Base-by-base conservation (phyloP, 2,888 invertebrate genomes). In the Caenorhabditis sinica region DNA sequence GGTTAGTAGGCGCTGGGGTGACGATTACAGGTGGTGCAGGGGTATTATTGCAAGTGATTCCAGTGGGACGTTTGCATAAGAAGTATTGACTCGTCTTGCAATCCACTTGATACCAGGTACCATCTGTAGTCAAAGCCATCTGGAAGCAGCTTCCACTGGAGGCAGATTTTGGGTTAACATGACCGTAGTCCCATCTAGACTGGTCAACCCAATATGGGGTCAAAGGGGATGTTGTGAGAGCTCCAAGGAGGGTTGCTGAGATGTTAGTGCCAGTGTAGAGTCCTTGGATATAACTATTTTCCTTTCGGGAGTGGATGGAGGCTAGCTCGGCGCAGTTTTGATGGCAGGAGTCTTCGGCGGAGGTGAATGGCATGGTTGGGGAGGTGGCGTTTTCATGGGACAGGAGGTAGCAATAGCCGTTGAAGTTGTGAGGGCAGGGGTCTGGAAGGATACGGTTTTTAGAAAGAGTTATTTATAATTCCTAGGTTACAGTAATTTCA, bases 251-350 rank as follows among this genome's bases (percentile, higher is more conserved):
- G 25, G 71, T 43, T 28, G 36, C 28, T 2, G 58, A 49, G 20
- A 74, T 36, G 20, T 66, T 61, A 13, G 28, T n/a, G 6, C 9
- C n/a, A 23, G 36, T 20, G 68, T 76, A 82, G 30, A 82, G 69
- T 6, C 40, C n/a, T 43, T 61, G 60, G 23, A 82, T 45, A 58
- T 53, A 82, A 33, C 36, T 28, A 43, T 53, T 63, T 43, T 82
- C 82, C n/a, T n/a, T 53, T 8, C n/a, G 25, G 0, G 82, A 82
- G 56, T 82, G 82, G n/a, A 82, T 82, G n/a, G 82, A 82, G 51
- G 76, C 82, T 0, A 76, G 76, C 28, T 76, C 61, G 0, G 53
- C 82, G 40, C 82, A 82, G 15, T 61, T 45, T 36, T 75, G 63
- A 53, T 69, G 75, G 51, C 82, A 82, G 1, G 69, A 51, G 13